Base-by-base conservation (phyloP, 2,888 invertebrate species). In the Coenonympha glycerion region DNA sequence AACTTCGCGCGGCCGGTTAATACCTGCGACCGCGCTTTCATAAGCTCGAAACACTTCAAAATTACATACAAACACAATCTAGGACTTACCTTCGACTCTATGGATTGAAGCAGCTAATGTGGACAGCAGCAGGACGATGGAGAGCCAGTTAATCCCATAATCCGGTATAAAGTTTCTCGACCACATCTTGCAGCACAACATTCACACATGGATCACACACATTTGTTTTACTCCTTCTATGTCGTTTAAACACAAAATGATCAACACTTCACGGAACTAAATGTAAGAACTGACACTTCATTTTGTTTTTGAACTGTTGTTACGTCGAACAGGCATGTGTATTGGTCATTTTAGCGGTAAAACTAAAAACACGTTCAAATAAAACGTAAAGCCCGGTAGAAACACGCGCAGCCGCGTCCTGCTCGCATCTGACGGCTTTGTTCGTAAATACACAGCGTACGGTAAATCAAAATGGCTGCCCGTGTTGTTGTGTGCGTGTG, bases 101-200 rank as follows among this genome's bases (percentile, higher is more conserved):
- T 84, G 82, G 66, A 88, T 81, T 68, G 85, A 79, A 66, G 85
- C 66, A 52, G 81, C 73, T 73, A 86, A 67, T 66, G 80, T 71
- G 66, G 83, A 74, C 76, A 87, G 69, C 76, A 82, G 59, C 59
- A 89, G 71, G 62, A 79, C 73, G 66, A 86, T 64, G 64, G 76
- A 77, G 75, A 87, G 78, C 82, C 88, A 83, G 82, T 80, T 88
- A 89, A 90, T 90, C 89, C 90, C 89, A 89, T 90, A 90, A 89
- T 90, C 90, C 90, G 89, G 89, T 87, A 82, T 87, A 87, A 88
- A 88, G 89, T 90, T 89, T 85, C 89, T 90, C 88, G 90, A 90
- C 90, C 90, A 90, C 90, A 90, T 91, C 89, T 89, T 90, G 84
- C 72, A 79, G 73, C 88, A 88, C 85, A 85, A 88, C 87, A 88